Conservation (phyloP, 2,113 vertebrate genomes). For the Pyrgilauda ruficollis region DNA sequence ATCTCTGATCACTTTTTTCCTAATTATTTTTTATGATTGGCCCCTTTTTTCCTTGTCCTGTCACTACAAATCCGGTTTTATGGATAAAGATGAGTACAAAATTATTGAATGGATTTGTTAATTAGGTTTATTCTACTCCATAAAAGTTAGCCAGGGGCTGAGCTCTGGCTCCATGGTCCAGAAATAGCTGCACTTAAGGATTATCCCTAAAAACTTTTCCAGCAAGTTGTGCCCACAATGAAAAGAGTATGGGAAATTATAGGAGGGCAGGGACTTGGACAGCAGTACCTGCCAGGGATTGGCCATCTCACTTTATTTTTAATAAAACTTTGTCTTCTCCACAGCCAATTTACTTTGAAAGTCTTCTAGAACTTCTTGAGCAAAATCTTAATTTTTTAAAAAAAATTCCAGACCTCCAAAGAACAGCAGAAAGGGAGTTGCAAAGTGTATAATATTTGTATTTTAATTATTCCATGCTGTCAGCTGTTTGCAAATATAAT, state of each 20-base stretch:
- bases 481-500: not conserved
- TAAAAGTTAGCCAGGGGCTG: not conserved
- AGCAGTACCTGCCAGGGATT: not conserved
- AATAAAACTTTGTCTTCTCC: not conserved
- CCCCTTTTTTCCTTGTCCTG: not conserved
- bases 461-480: not conserved
- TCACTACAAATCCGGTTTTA: not conserved
- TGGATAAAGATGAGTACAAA: not conserved
- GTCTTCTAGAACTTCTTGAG: not conserved
- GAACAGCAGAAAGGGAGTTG: not conserved
- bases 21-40: not conserved
- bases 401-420: not conserved
- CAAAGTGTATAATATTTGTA: not conserved
- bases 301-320: not conserved
- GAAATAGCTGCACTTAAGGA: not conserved
- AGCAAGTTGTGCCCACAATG: not conserved
- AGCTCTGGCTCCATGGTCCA: not conserved
- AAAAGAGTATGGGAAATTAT: not conserved
- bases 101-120: not conserved
- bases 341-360: not conserved
- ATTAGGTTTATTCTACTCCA: not conserved
- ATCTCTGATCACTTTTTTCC: not conserved
- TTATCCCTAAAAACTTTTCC: not conserved
- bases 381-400: not conserved
- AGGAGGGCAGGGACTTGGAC: not conserved